Conservation (phyloP, 2,888 invertebrate species). For the Lasius platythorax region DNA sequence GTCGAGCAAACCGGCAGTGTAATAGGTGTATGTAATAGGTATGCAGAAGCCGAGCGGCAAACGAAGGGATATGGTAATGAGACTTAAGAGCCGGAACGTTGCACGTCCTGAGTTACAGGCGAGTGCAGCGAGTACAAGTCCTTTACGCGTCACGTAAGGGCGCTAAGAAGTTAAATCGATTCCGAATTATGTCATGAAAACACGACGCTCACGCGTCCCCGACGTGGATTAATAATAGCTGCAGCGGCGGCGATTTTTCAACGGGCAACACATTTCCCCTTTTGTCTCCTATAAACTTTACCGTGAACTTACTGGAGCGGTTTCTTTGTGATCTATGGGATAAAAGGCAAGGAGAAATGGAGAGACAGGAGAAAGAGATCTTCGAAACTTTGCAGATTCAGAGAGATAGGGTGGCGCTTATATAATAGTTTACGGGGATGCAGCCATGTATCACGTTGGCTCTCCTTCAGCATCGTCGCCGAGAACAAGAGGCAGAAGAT, state of each 20-base stretch:
- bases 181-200: constrained; percentile 48
- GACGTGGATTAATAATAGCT: constrained; percentile 46
- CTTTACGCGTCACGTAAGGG: constrained; percentile 46
- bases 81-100: constrained; percentile 62
- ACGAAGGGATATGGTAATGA: constrained; percentile 72
- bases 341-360: constrained; percentile 45
- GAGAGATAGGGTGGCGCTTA: constrained; percentile 74
- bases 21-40: constrained; percentile 70
- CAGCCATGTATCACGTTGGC: constrained; percentile 75
- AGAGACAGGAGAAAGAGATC: constrained; percentile 57
- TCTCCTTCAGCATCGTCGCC: constrained; percentile 60
- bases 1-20: constrained; percentile 66
- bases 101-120: constrained; percentile 60
- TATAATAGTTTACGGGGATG: constrained; percentile 78
- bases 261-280: constrained; percentile 42
- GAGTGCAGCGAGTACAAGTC: constrained; percentile 51
- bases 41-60: constrained; percentile 64
- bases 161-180: constrained; percentile 57
- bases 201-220: constrained; percentile 29
- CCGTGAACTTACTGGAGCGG: constrained; percentile 53
- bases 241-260: constrained; percentile 46
- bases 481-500: constrained; percentile 53
- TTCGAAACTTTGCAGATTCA: constrained; percentile 75
- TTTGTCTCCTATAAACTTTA: constrained; percentile 49
- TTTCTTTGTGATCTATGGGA: constrained; percentile 49